Conservation (phyloP, 2,113 vertebrate species). For the Geothlypis trichas region DNA sequence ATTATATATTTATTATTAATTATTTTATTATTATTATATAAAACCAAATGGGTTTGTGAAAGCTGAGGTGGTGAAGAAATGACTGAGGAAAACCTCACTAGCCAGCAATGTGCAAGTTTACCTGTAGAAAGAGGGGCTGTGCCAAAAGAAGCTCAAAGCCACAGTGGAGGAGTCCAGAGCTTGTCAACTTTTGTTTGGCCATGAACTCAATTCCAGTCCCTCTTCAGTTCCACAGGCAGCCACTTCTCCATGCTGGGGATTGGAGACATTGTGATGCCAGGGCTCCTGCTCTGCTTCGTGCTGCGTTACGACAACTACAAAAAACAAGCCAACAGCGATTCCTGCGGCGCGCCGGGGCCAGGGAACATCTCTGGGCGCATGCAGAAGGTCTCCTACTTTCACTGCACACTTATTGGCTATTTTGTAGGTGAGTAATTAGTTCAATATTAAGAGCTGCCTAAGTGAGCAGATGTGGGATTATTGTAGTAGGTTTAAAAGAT, state of each 20-base stretch:
- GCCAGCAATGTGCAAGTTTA: background rate
- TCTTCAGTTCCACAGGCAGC: conserved; percentile 91
- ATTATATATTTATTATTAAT: too few species aligned
- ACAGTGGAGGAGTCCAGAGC: background rate
- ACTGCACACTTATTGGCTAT: conserved; percentile 99
- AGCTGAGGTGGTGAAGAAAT: background rate
- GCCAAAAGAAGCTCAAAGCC: background rate
- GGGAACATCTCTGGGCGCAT: conserved; percentile 93
- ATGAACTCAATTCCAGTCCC: background rate
- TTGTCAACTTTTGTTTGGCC: background rate
- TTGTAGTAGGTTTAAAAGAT: conserved; percentile 3
- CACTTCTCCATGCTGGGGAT: conserved; percentile 99
- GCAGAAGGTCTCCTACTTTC: conserved; percentile 99
- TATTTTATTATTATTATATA: too few species aligned
- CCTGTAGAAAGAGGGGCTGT: background rate
- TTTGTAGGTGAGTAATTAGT: conserved; percentile 89
- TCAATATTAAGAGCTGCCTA: background rate
- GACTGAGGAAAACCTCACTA: background rate
- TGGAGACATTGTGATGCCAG: conserved; percentile 98
- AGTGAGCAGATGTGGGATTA: background rate
- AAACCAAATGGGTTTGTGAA: background rate
- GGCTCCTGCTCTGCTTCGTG: conserved; percentile 96
- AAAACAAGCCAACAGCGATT: conserved; percentile 90
- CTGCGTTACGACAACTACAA: conserved; percentile 99
- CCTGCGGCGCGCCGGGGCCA: conserved; percentile 74